These are phyloP conservation scores for Grus americana DNA, from an alignment of 2,113 vertebrate species.

Conservation along the genomic window DNA sequence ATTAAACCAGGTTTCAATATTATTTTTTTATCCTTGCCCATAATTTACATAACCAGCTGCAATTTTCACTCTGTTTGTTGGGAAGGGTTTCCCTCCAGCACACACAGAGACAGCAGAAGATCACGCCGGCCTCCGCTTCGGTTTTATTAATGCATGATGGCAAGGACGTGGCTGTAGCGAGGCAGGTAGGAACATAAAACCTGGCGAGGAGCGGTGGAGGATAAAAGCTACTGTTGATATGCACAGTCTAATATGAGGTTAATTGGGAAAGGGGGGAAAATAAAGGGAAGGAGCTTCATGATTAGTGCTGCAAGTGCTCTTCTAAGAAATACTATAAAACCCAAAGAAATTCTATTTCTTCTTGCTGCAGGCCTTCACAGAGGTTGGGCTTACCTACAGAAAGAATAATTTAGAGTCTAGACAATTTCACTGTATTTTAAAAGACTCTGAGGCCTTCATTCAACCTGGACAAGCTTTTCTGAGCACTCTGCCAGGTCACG, in stretches of 20 bases:
- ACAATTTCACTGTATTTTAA: neutral
- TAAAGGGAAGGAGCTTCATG: neutral
- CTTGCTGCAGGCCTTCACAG: neutral
- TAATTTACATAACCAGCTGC: slow-evolving; percentile 4
- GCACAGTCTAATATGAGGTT: neutral
- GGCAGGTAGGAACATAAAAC: neutral
- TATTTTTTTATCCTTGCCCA: neutral
- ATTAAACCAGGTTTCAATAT: slow-evolving; percentile 22
- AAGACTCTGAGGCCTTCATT: neutral
- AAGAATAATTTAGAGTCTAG: too few species aligned
- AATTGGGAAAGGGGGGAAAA: neutral
- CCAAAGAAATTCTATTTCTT: neutral
- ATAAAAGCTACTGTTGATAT: neutral
- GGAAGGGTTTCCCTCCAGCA: neutral
- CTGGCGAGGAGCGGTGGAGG: neutral
- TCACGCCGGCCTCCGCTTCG: neutral
- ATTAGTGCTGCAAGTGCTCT: neutral
- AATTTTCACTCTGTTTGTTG: neutral
- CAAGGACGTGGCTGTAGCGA: rapidly evolving
- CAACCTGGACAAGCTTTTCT: neutral
- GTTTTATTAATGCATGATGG: neutral
- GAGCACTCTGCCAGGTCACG: rapidly evolving
- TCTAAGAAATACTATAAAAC: neutral
- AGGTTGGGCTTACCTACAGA: neutral
- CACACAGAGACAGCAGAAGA: neutral